phyloP scores from a whole-genome alignment of 2,797 vertebrate species.

The Parambassis ranga region DNA sequence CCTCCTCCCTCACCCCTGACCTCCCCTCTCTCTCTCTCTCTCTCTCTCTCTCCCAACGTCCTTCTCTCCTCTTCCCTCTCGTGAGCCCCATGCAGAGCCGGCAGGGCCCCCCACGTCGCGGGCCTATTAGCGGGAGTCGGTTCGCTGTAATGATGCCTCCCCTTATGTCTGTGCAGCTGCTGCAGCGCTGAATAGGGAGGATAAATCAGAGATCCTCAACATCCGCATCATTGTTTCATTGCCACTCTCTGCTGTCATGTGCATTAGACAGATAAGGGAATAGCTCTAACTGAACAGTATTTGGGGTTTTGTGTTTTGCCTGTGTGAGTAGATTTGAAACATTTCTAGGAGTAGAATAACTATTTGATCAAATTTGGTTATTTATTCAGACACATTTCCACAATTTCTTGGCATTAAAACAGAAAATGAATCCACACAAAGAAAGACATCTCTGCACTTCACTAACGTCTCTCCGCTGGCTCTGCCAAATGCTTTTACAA shows the following conservation, averaged over 20 bases:
- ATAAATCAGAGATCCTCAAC: conserved; percentile 53
- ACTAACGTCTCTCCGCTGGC: too few species aligned
- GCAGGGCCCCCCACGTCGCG: conserved; percentile 57
- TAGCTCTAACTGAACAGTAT: neutral
- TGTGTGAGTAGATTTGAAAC: neutral
- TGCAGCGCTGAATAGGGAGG: conserved; percentile 42
- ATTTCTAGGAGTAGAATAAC: neutral
- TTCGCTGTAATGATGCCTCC: conserved; percentile 49
- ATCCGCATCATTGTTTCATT: conserved; percentile 53
- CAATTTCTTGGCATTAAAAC: too few species aligned
- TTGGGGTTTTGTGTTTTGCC: too few species aligned
- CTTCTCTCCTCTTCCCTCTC: conserved; percentile 2
- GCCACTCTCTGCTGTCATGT: conserved; percentile 41
- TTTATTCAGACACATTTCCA: too few species aligned
- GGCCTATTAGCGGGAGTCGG: conserved; percentile 42
- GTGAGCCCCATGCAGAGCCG: conserved; percentile 26
- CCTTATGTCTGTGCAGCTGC: conserved; percentile 68
- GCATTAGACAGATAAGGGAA: neutral
- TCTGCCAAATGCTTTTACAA: neutral
- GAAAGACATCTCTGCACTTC: too few species aligned
- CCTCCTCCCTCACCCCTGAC: conserved; percentile 25
- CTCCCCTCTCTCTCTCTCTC: conserved; percentile 2
- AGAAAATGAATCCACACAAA: too few species aligned
- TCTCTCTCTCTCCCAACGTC: too few species aligned
- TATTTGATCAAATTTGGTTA: too few species aligned